Evolutionary conservation across 2,797 vertebrate genomes (phyloP).

Genomic region (Mareca penelope): DNA sequence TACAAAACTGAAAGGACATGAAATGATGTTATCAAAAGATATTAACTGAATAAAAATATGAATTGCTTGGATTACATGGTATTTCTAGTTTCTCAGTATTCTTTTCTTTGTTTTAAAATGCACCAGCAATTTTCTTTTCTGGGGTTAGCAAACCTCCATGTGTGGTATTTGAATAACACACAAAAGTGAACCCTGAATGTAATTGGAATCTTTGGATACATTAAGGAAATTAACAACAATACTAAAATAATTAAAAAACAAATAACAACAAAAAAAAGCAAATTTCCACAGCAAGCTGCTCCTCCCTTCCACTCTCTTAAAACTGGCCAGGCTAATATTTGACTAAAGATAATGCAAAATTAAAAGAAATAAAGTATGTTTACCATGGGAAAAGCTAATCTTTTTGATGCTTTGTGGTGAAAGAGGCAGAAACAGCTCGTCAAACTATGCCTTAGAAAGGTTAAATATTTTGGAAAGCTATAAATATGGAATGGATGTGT

Average conservation of each 20-base stretch:
- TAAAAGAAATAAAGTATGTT: not conserved
- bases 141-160: not conserved
- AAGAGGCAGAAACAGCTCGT: not conserved
- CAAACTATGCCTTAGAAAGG: not conserved
- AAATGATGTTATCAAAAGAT: not conserved
- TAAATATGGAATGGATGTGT: not conserved
- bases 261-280: not conserved
- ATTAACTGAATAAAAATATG: not conserved
- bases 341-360: not conserved
- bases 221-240: not conserved
- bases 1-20: not conserved
- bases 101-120: not conserved
- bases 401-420: not conserved
- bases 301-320: not conserved
- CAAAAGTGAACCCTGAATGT: accelerated
- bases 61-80: not conserved
- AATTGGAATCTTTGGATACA: not conserved
- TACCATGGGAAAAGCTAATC: not conserved
- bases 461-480: not conserved
- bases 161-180: not conserved
- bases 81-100: not conserved
- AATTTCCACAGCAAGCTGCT: not conserved
- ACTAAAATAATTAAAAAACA: not conserved
- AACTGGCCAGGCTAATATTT: not conserved
- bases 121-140: not conserved